Evolutionary conservation across 2,888 invertebrate species (phyloP).

Genomic region (Gnatocerus cornutus): DNA sequence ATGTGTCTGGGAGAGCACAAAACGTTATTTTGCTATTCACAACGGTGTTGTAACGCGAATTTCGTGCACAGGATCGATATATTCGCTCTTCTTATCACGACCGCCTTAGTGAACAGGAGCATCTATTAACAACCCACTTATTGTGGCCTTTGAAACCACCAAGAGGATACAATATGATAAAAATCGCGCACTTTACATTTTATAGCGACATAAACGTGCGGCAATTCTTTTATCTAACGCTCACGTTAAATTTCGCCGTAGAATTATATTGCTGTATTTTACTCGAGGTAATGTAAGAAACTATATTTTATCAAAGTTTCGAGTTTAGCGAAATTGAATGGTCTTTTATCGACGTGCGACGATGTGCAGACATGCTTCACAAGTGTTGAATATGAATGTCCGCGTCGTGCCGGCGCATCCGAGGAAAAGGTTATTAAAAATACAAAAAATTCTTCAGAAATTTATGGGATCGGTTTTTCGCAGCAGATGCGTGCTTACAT

Average conservation of each 20-base stretch:
- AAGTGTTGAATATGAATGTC: slow-evolving; percentile 50
- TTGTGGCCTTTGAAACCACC: slow-evolving; percentile 4
- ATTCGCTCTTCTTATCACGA: not conserved
- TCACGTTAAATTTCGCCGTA: slow-evolving; percentile 9
- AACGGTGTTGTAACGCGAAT: slow-evolving; percentile 57
- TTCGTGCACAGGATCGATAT: slow-evolving; percentile 50
- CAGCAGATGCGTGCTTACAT: slow-evolving; percentile 42
- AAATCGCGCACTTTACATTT: slow-evolving; percentile 9
- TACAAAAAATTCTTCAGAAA: too few species aligned
- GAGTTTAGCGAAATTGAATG: slow-evolving; percentile 50
- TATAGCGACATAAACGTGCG: slow-evolving; percentile 5
- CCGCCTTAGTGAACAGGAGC: not conserved
- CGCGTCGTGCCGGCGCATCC: slow-evolving; percentile 50
- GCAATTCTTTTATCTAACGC: slow-evolving; percentile 8
- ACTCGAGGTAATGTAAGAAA: not conserved
- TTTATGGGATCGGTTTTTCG: not conserved
- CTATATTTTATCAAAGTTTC: slow-evolving; percentile 43
- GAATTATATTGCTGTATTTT: too few species aligned
- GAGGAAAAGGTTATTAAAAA: slow-evolving; percentile 2
- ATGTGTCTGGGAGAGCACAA: slow-evolving; percentile 58
- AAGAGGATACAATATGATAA: slow-evolving; percentile 8
- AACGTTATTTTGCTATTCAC: slow-evolving; percentile 57
- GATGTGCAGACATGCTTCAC: slow-evolving; percentile 49
- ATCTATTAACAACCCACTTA: slow-evolving; percentile 2
- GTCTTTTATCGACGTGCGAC: slow-evolving; percentile 47